Percentiles rank a stretch among this genome's conserved stretches.
Conservation (phyloP, 2,888 invertebrate genomes). For the Gibbula magus region DNA sequence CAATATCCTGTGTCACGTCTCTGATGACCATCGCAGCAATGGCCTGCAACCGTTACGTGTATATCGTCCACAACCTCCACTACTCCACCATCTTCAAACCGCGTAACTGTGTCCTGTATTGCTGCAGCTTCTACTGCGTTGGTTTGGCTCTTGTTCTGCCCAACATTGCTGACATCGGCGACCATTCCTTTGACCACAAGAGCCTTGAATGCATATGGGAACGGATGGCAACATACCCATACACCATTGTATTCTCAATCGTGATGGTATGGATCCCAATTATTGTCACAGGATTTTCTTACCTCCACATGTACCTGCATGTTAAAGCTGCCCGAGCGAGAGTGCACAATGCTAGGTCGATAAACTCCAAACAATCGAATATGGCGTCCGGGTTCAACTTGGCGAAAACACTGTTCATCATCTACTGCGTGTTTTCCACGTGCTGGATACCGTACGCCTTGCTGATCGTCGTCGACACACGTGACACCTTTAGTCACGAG, state of each 20-base stretch:
- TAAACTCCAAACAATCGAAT: background rate
- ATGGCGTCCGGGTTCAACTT: constrained; percentile 22
- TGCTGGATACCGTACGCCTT: constrained; percentile 53
- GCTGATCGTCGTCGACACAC: constrained; percentile 39
- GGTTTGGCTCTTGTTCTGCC: constrained; percentile 48
- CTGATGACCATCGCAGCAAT: constrained; percentile 46
- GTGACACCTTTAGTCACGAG: constrained; percentile 39
- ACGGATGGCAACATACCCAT: constrained; percentile 46
- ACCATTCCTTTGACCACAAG: constrained; percentile 52
- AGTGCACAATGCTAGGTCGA: constrained; percentile 20
- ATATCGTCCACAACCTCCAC: constrained; percentile 42
- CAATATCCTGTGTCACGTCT: constrained; percentile 52
- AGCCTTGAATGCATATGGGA: constrained; percentile 57
- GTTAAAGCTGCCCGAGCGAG: constrained; percentile 32
- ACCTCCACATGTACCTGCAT: constrained; percentile 42
- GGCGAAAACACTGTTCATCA: constrained; percentile 45
- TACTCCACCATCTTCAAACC: constrained; percentile 44
- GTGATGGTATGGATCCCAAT: constrained; percentile 44
- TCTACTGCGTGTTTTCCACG: constrained; percentile 42
- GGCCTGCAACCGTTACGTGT: constrained; percentile 50
- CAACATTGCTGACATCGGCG: constrained; percentile 52
- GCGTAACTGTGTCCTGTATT: constrained; percentile 34
- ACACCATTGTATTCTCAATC: constrained; percentile 50
- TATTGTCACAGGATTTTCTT: constrained; percentile 38
- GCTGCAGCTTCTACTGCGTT: constrained; percentile 40